Conservation (phyloP, 1,140 invertebrate genomes). For the Eufriesea mexicana region DNA sequence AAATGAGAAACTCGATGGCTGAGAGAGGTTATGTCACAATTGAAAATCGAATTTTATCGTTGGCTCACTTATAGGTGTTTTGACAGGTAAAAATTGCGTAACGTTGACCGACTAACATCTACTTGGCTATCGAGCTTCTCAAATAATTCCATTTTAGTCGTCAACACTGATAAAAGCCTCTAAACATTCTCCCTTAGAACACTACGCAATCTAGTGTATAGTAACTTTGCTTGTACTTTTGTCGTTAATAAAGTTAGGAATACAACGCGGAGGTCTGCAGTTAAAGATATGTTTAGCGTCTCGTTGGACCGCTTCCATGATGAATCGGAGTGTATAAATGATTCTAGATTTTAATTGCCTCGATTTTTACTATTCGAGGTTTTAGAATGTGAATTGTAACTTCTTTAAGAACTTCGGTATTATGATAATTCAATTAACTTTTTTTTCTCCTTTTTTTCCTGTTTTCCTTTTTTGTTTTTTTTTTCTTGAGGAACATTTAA, state of each 20-base stretch:
- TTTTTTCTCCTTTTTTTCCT: no score
- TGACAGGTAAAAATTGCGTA: no score
- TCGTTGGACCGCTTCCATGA: not conserved
- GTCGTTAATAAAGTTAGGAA: constrained; percentile 42
- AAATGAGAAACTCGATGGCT: constrained; percentile 15
- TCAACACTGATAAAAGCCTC: constrained; percentile 56
- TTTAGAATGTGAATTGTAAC: not conserved
- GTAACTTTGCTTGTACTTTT: constrained; percentile 56
- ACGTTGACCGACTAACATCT: not conserved
- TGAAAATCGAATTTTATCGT: not conserved
- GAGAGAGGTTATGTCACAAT: not conserved
- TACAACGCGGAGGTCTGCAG: constrained; percentile 29
- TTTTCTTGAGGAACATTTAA: no score
- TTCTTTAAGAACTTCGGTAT: not conserved
- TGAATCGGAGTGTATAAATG: not conserved
- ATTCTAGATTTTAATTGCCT: not conserved
- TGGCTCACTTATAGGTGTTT: not conserved
- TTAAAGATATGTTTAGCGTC: constrained; percentile 31
- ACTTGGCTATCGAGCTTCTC: constrained; percentile 16
- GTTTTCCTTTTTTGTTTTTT: no score
- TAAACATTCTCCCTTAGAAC: constrained; percentile 30
- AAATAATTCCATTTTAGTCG: constrained; percentile 53
- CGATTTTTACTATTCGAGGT: no score
- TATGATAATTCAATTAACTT: no score
- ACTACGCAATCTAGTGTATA: constrained; percentile 49